These are phyloP conservation scores for Cuculus canorus DNA, from an alignment of 2,797 vertebrate species.

Conservation along the genomic window DNA sequence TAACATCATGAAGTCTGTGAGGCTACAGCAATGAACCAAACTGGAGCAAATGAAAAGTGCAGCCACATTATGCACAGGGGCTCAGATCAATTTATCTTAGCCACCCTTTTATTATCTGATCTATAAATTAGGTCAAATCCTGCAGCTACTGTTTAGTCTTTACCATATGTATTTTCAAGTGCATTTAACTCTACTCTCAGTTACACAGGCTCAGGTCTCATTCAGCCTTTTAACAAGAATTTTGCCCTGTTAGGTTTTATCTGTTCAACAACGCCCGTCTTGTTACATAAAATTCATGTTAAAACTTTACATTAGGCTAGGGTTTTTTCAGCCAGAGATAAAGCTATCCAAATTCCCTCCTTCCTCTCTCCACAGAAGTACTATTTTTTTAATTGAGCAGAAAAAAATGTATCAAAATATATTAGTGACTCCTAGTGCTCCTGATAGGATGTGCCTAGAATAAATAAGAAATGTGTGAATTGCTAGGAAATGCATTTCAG, in stretches of 20 bases:
- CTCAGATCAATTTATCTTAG: conserved; percentile 50
- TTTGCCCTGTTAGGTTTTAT: neutral
- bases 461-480: neutral
- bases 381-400: neutral
- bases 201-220: neutral
- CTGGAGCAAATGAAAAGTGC: conserved; percentile 13
- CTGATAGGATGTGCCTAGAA: neutral
- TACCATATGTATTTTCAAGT: neutral
- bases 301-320: neutral
- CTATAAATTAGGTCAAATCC: conserved; percentile 57
- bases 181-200: neutral
- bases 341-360: neutral
- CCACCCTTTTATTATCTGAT: conserved; percentile 15
- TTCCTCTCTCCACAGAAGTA: neutral
- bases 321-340: neutral
- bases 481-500: conserved; percentile 28
- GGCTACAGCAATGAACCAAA: neutral
- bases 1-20: neutral
- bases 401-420: conserved; percentile 5
- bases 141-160: conserved; percentile 40
- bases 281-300: neutral
- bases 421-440: neutral
- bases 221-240: conserved; percentile 19
- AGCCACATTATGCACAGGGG: conserved; percentile 1
- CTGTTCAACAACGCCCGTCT: neutral